phyloP scores from a whole-genome alignment of 1,140 invertebrate genomes.

The Phymastichus coffea region DNA sequence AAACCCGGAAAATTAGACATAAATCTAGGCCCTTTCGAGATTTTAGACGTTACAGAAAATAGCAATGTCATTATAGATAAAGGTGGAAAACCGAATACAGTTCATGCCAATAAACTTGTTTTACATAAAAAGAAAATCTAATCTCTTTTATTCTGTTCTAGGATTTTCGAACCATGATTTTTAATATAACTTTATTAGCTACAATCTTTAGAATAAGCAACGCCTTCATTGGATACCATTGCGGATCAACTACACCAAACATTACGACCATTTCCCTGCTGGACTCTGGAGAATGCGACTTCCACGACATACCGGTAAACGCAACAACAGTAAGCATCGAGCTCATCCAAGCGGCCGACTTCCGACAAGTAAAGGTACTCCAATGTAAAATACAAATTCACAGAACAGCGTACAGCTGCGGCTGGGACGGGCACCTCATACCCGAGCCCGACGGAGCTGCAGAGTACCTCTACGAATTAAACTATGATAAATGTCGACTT shows the following conservation, averaged over 20 bases:
- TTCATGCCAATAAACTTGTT: constrained; percentile 16
- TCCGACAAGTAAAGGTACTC: constrained; percentile 10
- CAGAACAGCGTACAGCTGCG: constrained; percentile 20
- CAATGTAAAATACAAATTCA: constrained; percentile 28
- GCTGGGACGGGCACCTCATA: constrained; percentile 23
- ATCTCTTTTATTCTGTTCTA: constrained; percentile 11
- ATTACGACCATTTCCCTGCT: too few relatives aligned
- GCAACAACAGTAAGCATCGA: constrained; percentile 4
- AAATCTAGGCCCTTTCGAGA: constrained; percentile 2
- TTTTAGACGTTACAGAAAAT: not conserved
- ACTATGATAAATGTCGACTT: not conserved
- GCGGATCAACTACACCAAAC: too few relatives aligned
- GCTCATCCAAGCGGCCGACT: constrained; percentile 24
- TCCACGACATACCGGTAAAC: too few relatives aligned
- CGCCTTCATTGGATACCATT: too few relatives aligned
- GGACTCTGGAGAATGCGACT: too few relatives aligned
- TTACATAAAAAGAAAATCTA: not conserved
- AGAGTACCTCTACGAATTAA: not conserved
- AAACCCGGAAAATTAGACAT: not conserved
- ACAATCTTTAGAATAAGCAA: too few relatives aligned
- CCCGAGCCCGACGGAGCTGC: too few relatives aligned
- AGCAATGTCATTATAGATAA: constrained; percentile 8
- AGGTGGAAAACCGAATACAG: not conserved
- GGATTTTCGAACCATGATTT: constrained; percentile 21
- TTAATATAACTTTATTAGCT: not conserved